A percentile compares a stretch with the other conserved stretches of the same genome.
phyloP scores from a whole-genome alignment of 2,888 invertebrate genomes.

The Merodon equestris region DNA sequence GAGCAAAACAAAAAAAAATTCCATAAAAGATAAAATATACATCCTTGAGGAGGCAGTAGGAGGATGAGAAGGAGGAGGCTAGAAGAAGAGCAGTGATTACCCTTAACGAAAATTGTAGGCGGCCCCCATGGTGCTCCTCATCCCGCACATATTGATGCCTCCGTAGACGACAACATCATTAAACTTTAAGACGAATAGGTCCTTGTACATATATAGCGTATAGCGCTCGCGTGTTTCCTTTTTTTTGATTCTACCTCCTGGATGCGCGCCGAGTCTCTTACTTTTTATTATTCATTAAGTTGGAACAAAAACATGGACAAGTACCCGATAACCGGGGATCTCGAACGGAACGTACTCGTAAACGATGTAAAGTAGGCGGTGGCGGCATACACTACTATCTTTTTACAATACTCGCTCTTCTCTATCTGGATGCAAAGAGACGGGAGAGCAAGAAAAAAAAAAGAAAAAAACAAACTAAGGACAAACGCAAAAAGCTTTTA shows the following conservation, averaged over 20 bases:
- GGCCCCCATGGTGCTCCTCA: constrained; percentile 20
- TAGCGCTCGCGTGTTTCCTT: constrained; percentile 32
- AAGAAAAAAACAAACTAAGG: constrained; percentile 13
- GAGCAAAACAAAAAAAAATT: constrained; percentile 14
- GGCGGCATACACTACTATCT: constrained; percentile 7
- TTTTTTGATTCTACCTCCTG: neutral
- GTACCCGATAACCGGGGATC: constrained; percentile 53
- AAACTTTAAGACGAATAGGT: constrained; percentile 58
- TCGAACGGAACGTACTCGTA: constrained; percentile 13
- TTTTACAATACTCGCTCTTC: constrained; percentile 30
- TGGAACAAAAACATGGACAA: constrained; percentile 65
- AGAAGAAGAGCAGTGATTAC: constrained; percentile 42
- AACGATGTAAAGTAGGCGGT: constrained; percentile 49
- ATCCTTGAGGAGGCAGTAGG: constrained; percentile 22
- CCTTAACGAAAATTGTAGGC: constrained; percentile 48
- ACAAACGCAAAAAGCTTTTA: constrained; percentile 64
- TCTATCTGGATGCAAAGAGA: constrained; percentile 41
- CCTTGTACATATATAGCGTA: neutral
- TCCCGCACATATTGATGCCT: neutral
- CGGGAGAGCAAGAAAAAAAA: neutral
- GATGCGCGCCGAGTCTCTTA: constrained; percentile 41
- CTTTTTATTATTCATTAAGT: constrained; percentile 67
- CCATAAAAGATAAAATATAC: constrained; percentile 33
- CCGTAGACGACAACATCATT: constrained; percentile 46
- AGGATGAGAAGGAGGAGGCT: constrained; percentile 21